Evolutionary conservation across 2,113 vertebrate genomes (phyloP), one percentile per base, ranked within the genome.

Genomic region (Pyrgilauda ruficollis): DNA sequence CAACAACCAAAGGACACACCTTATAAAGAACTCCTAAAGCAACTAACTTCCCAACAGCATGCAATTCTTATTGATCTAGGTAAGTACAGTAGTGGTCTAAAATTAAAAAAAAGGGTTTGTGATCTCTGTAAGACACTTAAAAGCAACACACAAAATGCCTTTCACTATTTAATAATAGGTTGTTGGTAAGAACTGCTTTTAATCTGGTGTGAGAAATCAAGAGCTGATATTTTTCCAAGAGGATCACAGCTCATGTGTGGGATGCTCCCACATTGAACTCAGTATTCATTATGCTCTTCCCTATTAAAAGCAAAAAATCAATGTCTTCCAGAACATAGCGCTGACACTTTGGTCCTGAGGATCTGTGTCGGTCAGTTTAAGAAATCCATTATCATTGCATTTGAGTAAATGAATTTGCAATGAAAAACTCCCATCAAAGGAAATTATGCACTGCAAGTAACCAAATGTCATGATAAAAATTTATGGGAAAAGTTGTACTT

Each of bases 61-160:
- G 99, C 99, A 52, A 99, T 99, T 94, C 99, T 99, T 77, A 99
- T 99, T 55, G 99, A 99, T 93, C 97, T 99, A 9, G 99, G 99
- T 99, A 97, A 98, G 97, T 79, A 68, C 43, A 28, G 22, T 35
- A 37, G 44, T 9, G 1, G 3, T 49, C 14, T 39, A 44, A 69
- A 66, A 12, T 61, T n/a, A 5, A n/a, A 87, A 62, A 27, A 35
- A 67, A 69, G 52, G 15, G 4, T 15, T 67, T 68, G 5, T 41
- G n/a, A 50, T 50, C 52, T 87, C 56, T 76, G 23, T 44, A 80
- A 81, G 26, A 59, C 15, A 58, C 35, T 50, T 80, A 44, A 74
- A 64, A 13, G 15, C 78, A 35, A 44, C 30, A 52, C 21, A 50
- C 6, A 82, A 64, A 92, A 84, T 75, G 1, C 10, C 27, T 76